Evolutionary conservation across 2,888 invertebrate species (phyloP).

Genomic region (Eupithecia tripunctaria): DNA sequence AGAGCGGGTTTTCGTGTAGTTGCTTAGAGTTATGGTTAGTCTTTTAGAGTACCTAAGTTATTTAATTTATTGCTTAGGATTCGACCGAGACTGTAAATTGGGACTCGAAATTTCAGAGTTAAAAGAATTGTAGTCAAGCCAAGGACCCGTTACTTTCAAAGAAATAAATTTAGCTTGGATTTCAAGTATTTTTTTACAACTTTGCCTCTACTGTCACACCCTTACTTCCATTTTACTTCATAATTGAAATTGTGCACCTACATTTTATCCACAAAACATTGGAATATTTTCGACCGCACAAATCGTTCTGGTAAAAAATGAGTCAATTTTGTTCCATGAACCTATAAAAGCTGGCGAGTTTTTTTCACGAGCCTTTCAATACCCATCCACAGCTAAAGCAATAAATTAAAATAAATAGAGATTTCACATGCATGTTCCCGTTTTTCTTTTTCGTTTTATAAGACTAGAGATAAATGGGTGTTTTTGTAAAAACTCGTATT

Average conservation of each 20-base stretch:
- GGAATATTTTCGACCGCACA: conserved; percentile 37
- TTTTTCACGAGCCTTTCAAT: conserved; percentile 46
- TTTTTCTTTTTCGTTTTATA: conserved; percentile 16
- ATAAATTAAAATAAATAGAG: conserved; percentile 36
- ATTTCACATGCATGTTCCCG: conserved; percentile 20
- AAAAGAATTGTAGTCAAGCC: background rate
- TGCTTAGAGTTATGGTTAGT: conserved; percentile 11
- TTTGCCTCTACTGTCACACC: background rate
- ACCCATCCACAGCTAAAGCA: conserved; percentile 39
- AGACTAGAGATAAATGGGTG: background rate
- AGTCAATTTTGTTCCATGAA: conserved; percentile 55
- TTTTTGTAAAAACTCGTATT: conserved; percentile 1
- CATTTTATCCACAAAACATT: background rate
- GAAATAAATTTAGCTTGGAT: background rate
- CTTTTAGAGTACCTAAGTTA: conserved; percentile 4
- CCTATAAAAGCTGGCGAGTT: conserved; percentile 46
- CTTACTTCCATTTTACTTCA: background rate
- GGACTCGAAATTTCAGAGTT: background rate
- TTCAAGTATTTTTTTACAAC: background rate
- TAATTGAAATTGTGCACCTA: background rate
- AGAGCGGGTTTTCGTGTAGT: conserved; percentile 23
- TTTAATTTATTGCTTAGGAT: conserved; percentile 23
- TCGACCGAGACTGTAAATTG: conserved; percentile 36
- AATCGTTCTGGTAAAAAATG: conserved; percentile 60
- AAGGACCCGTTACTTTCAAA: background rate